Conservation (phyloP, 1,140 invertebrate species). For the Pollicipes pollicipes region DNA sequence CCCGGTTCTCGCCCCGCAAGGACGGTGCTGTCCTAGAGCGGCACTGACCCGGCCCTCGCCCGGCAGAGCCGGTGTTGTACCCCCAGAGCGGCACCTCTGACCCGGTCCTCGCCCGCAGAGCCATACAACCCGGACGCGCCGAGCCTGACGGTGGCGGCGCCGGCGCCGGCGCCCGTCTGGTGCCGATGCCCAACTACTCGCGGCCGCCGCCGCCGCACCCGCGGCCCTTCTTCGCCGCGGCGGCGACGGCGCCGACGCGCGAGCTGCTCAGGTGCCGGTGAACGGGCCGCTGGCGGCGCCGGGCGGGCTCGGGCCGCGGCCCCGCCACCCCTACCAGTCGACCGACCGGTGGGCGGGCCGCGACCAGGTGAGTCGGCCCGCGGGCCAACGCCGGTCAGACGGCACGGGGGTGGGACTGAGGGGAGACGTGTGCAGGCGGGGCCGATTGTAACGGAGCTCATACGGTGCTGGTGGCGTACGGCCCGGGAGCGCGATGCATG, state of each 20-base stretch:
- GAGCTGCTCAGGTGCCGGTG: background rate
- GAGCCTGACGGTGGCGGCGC: conserved; percentile 35
- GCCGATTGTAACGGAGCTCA: too few relatives aligned
- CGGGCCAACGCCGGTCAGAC: too few relatives aligned
- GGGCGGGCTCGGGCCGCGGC: background rate
- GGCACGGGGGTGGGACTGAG: too few relatives aligned
- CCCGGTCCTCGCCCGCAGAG: conserved; percentile 6
- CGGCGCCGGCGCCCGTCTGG: conserved; percentile 10
- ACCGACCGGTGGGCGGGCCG: background rate
- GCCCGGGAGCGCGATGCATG: too few relatives aligned
- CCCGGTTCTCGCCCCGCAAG: too few relatives aligned
- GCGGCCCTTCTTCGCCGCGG: background rate
- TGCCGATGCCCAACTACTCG: background rate
- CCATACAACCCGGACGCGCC: conserved; percentile 59
- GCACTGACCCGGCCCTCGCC: too few relatives aligned
- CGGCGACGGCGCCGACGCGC: too few relatives aligned
- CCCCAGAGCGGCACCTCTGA: background rate
- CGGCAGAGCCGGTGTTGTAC: too few relatives aligned
- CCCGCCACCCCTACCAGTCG: background rate
- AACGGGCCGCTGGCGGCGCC: conserved; percentile 24
- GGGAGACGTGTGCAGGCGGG: too few relatives aligned
- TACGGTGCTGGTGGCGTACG: too few relatives aligned
- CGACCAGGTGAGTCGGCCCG: background rate
- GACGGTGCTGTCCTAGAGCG: too few relatives aligned
- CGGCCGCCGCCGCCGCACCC: background rate